Evolutionary conservation across 2,113 vertebrate genomes (phyloP), one percentile per base, ranked within the genome.

Genomic region (Cyprinodon tularosa): DNA sequence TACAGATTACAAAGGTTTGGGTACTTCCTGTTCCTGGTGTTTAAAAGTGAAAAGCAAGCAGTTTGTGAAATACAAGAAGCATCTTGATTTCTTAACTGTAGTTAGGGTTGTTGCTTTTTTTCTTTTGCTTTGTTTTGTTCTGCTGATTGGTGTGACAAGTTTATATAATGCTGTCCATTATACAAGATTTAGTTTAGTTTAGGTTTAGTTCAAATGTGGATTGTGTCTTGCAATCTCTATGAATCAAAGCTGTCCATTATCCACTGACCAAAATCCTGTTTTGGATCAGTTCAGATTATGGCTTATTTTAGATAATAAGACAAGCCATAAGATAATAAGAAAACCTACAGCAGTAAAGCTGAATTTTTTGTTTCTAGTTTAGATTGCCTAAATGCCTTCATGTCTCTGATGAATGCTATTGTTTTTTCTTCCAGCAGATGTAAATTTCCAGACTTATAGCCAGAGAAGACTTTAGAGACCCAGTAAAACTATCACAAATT

Each of bases 371-470:
- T 67, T 70, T 89, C 77, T 64, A 72, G 59, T 69, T 77, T 84
- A 81, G 86, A 89, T 88, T 82, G 74, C 63, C 37, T 72, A 39
- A 84, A 74, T 76, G 76, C 80, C 75, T 76, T 20, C 66, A n/a
- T 63, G 82, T 78, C 80, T 84, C 83, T 84, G 89, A 88, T 89
- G 79, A 82, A 83, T 85, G 62, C 67, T 84, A 78, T 75, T 83
- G 84, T 83, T 90, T 85, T 91, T 78, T 82, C 88, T 78, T 82
- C 88, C 88, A 91, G 72, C 71, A 75, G 12, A 80, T 76, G 71
- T 70, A 88, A 84, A 76, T 84, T 88, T 92, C 86, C 85, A 71
- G 71, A 0, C 77, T 67, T 66, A 29, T 66, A 78, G 78, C 87
- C 88, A 87, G 78, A 44, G 53, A 77, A n/a, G 72, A 74, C 76